Base-by-base conservation (phyloP, 2,888 invertebrate species). In the Apoda limacodes region DNA sequence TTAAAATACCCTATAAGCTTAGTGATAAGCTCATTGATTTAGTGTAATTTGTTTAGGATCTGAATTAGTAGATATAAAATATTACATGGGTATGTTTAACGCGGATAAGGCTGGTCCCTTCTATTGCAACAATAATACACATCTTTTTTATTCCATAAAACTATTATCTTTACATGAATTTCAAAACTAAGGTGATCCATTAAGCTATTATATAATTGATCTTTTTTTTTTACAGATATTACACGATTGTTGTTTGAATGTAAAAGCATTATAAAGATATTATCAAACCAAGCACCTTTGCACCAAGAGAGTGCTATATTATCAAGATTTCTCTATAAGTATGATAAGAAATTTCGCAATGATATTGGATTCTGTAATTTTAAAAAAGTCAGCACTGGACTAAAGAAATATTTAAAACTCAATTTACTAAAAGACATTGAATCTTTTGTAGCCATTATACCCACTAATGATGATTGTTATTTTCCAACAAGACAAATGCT, bases 401-500 rank as follows among this genome's bases (percentile, higher is more conserved):
- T 85, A 13, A 60, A 70, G 4, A 83, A 71, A 49, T 85, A 83
- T 52, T 56, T 83, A 21, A 48, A 52, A 17, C 37, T 85, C 10
- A 64, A 75, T 30, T 42, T 85, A 3, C 46, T 72, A 14, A 82
- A 72, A 43, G 82, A 82, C 40, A 35, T 76, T 23, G 57, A 72
- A 35, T 55, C 49, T 33, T 80, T 81, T 45, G 21, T 34, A 10
- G 46, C 55, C 10, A 45, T 57, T 5, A 40, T 82, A 20, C 75
- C 76, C 5, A 52, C 52, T 15, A 26, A 48, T 22, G 49, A 55
- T 14, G 59, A 60, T 15, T 57, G 60, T 11, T 69, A 66, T 46
- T 59, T 84, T 26, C 86, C 86, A n/a, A 82, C 84, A 3, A 67
- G 62, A 38, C 85, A 86, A 57, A 84, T 84, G 82, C 44, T 86